Base-by-base conservation (phyloP, 2,797 vertebrate genomes). In the Gobio occitaniae region DNA sequence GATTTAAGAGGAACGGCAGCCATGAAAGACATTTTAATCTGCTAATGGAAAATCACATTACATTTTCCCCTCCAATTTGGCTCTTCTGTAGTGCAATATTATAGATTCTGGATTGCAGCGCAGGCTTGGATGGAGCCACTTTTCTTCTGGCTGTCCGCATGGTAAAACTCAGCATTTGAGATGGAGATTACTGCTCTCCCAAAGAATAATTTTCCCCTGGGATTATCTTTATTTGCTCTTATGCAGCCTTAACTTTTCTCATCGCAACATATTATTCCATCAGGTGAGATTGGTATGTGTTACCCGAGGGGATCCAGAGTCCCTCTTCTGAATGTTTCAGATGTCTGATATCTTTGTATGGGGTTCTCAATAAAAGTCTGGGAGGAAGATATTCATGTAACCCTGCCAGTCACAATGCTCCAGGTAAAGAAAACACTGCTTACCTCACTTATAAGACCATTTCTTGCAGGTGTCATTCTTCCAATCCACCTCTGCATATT, bases 31-130 rank as follows among this genome's bases (percentile, higher is more conserved):
- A 82, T 86, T 90, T 90, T 91, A 90, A 91, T 92, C 89, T 89
- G 80, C 88, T 90, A 90, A 90, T 91, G 89, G 89, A 90, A 92
- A 91, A 92, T 90, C 91, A 90, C 89, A 90, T 90, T 90, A 90
- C 65, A 86, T 83, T 87, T 88, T 19, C 9, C 71, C 52, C 80
- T 85, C 85, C 84, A 89, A 89, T 87, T 91, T 88, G 84, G 82
- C 80, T 86, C 63, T 74, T 84, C 84, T 91, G 84, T 89, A 84
- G 52, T 85, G 63, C 78, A 78, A 65, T 69, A 88, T 88, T 86
- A 82, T 70, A 83, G 86, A 80, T 82, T 82, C 68, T 12, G 80
- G 84, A 65, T 83, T 86, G 84, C 78, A 54, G 10, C 12, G 21
- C 69, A 63, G 50, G 54, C 85, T 82, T 63, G 48, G 77, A 83